These are phyloP conservation scores for Atherinomorus stipes DNA, from an alignment of 2,113 vertebrate species.

Conservation along the genomic window DNA sequence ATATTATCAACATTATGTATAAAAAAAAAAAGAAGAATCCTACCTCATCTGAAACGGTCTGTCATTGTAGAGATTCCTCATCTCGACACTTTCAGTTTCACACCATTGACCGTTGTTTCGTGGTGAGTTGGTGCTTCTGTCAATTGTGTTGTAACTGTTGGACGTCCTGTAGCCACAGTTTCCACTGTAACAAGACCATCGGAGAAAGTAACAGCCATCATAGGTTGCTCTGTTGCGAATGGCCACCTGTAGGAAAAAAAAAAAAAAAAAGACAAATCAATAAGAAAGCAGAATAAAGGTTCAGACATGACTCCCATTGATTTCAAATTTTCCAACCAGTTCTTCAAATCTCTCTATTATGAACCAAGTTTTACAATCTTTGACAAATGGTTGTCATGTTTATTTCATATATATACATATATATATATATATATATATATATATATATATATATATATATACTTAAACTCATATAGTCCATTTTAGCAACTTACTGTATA, in stretches of 20 bases:
- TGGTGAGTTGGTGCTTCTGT: slow-evolving; percentile 34
- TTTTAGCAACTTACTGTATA: too few relatives aligned
- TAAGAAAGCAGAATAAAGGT: neutral
- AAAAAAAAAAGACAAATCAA: too few relatives aligned
- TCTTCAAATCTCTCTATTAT: too few relatives aligned
- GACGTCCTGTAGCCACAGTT: slow-evolving; percentile 19
- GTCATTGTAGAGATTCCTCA: slow-evolving; percentile 49
- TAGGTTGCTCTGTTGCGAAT: slow-evolving; percentile 55
- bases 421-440: too few relatives aligned
- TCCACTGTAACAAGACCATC: slow-evolving; percentile 15
- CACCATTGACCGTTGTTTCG: slow-evolving; percentile 37
- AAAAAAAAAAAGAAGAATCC: neutral
- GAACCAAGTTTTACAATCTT: too few relatives aligned
- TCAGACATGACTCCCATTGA: too few relatives aligned
- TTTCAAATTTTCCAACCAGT: too few relatives aligned
- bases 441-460: too few relatives aligned
- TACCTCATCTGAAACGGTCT: slow-evolving; percentile 70
- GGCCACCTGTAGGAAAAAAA: slow-evolving; percentile 58
- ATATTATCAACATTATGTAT: neutral
- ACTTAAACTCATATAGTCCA: too few relatives aligned
- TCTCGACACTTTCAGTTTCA: slow-evolving; percentile 65
- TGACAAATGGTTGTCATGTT: too few relatives aligned
- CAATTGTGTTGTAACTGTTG: neutral
- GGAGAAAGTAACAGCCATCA: rapidly evolving
- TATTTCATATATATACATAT: too few relatives aligned